Evolutionary conservation across 2,888 invertebrate genomes (phyloP).

Genomic region (Anaspis maculata): DNA sequence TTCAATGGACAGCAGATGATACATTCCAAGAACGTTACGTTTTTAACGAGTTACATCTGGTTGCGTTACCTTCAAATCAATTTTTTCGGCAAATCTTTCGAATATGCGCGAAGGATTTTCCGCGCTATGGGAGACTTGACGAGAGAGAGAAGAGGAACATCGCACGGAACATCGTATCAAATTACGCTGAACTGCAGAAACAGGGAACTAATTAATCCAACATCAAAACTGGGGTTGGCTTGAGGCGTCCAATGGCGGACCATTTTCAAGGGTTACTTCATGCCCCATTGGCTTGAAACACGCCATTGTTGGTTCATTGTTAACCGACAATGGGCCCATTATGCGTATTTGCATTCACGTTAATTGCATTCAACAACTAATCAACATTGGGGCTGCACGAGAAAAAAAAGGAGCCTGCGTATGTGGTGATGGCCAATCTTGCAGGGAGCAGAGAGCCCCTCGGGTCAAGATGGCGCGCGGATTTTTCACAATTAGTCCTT

Average conservation of each 20-base stretch:
- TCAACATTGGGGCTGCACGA: slow-evolving; percentile 32
- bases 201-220: slow-evolving; percentile 33
- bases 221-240: slow-evolving; percentile 35
- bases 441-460: slow-evolving; percentile 3
- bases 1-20: too few species aligned
- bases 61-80: too few species aligned
- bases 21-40: too few species aligned
- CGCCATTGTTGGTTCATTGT: slow-evolving; percentile 37
- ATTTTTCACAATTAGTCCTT: background rate
- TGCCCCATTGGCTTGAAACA: slow-evolving; percentile 36
- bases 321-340: slow-evolving; percentile 32
- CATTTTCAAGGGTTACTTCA: slow-evolving; percentile 35
- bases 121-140: too few species aligned
- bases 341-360: slow-evolving; percentile 34
- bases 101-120: too few species aligned
- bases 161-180: slow-evolving; percentile 23
- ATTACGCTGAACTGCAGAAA: slow-evolving; percentile 25
- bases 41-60: too few species aligned
- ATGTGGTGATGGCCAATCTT: slow-evolving; percentile 14
- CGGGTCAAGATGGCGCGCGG: slow-evolving; percentile 28
- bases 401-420: too few species aligned
- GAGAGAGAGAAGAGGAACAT: too few species aligned
- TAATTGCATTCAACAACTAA: slow-evolving; percentile 38
- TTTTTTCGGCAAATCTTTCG: too few species aligned
- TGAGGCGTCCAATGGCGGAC: slow-evolving; percentile 34